Evolutionary conservation across 2,797 vertebrate species (phyloP).

Genomic region (Alcedo quadribrachys): DNA sequence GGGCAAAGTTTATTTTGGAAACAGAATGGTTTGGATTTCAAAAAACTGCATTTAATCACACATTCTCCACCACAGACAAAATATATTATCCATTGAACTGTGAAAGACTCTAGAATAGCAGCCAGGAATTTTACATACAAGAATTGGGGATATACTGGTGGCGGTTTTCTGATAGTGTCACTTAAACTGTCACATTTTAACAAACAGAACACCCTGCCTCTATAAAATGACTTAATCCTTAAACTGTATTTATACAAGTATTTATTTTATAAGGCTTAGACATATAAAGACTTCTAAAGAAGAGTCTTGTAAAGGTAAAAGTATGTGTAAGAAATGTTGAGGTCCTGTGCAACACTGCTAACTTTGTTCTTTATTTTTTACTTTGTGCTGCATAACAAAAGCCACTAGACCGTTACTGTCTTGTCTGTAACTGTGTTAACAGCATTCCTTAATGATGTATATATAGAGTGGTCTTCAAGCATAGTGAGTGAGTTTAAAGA

Average conservation of each 20-base stretch:
- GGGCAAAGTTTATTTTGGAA: slow-evolving; percentile 57
- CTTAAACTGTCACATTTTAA: slow-evolving; percentile 69
- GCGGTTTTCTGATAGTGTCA: slow-evolving; percentile 68
- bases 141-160: slow-evolving; percentile 74
- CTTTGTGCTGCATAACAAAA: slow-evolving; percentile 79
- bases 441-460: slow-evolving; percentile 77
- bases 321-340: slow-evolving; percentile 72
- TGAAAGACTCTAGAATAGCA: slow-evolving; percentile 67
- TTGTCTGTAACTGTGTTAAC: slow-evolving; percentile 78
- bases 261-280: slow-evolving; percentile 82
- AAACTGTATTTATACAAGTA: slow-evolving; percentile 73
- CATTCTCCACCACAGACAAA: slow-evolving; percentile 64
- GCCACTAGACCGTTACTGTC: slow-evolving; percentile 81
- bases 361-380: slow-evolving; percentile 67
- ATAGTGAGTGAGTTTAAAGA: slow-evolving; percentile 72
- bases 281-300: slow-evolving; percentile 73
- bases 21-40: slow-evolving; percentile 55
- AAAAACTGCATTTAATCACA: slow-evolving; percentile 54
- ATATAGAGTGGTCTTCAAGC: slow-evolving; percentile 77
- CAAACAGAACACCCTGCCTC: slow-evolving; percentile 64
- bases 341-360: slow-evolving; percentile 73
- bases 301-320: slow-evolving; percentile 67
- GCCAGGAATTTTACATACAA: slow-evolving; percentile 69
- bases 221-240: slow-evolving; percentile 69
- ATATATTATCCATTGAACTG: slow-evolving; percentile 75